Evolutionary conservation across 2,797 vertebrate genomes (phyloP).

Genomic region (Triplophysa bombifrons): DNA sequence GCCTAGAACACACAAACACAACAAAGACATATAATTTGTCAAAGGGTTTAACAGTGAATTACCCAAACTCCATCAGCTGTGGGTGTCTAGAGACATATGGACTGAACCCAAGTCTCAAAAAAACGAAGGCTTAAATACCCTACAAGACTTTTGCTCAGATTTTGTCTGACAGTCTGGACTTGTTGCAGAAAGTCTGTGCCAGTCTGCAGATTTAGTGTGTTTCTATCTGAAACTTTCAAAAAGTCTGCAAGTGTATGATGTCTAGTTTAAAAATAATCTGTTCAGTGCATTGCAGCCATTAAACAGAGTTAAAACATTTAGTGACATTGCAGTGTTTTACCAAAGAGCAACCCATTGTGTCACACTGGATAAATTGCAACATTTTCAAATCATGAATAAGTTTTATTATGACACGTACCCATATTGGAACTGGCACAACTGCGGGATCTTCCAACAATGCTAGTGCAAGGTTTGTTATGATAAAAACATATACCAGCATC

Average conservation of each 20-base stretch:
- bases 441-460: conserved; percentile 91
- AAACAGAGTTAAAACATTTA: not conserved
- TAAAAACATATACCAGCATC: conserved; percentile 83
- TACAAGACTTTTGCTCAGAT: not conserved
- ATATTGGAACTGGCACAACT: conserved; percentile 76
- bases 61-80: not conserved
- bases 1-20: conserved; percentile 68
- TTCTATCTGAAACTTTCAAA: too few species aligned
- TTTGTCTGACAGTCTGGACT: too few species aligned
- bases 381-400: too few species aligned
- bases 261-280: too few species aligned
- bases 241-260: too few species aligned
- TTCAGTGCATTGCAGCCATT: too few species aligned
- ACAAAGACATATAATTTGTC: not conserved
- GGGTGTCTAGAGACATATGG: not conserved
- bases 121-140: not conserved
- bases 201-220: too few species aligned
- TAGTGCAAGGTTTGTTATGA: conserved; percentile 82
- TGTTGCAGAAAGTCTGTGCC: too few species aligned
- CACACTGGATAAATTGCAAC: not conserved
- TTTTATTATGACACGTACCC: conserved; percentile 74
- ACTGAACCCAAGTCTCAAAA: not conserved
- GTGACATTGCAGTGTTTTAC: not conserved
- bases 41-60: not conserved
- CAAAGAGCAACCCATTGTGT: conserved; percentile 1